Conservation (phyloP, 1,140 invertebrate species). For the Trypoxylus dichotomus region DNA sequence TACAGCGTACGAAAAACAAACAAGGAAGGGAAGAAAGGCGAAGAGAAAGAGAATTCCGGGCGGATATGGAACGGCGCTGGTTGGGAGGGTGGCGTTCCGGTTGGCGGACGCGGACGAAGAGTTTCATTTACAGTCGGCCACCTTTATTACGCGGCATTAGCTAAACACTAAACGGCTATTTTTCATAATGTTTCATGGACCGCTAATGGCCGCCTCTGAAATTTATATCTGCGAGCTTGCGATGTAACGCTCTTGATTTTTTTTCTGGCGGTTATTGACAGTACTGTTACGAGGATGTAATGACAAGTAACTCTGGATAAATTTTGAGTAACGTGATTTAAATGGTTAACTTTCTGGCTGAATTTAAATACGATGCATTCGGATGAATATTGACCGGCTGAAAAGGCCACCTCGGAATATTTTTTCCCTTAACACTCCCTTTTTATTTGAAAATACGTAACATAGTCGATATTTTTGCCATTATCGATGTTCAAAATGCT, state of each 20-base stretch:
- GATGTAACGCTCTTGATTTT: conserved; percentile 8
- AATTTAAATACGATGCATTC: no score
- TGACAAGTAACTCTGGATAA: no score
- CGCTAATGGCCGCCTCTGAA: not conserved
- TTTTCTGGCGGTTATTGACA: not conserved
- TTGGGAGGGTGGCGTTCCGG: not conserved
- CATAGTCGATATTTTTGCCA: no score
- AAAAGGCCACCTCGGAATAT: no score
- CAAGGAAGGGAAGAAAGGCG: not conserved
- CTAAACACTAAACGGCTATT: conserved; percentile 17
- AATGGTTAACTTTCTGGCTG: no score
- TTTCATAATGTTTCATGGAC: conserved; percentile 14
- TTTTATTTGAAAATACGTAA: no score
- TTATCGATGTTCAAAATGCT: no score
- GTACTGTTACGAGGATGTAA: not conserved
- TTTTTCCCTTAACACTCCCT: no score
- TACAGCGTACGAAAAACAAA: not conserved
- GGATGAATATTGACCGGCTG: no score
- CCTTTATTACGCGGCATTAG: conserved; percentile 9
- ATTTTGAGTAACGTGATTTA: no score
- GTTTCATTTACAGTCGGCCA: conserved; percentile 17
- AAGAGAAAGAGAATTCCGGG: not conserved
- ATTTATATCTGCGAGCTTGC: not conserved
- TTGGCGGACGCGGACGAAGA: not conserved
- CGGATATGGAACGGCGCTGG: not conserved